Conservation (phyloP, 1,140 invertebrate species). For the Tetramorium parvispinum region DNA sequence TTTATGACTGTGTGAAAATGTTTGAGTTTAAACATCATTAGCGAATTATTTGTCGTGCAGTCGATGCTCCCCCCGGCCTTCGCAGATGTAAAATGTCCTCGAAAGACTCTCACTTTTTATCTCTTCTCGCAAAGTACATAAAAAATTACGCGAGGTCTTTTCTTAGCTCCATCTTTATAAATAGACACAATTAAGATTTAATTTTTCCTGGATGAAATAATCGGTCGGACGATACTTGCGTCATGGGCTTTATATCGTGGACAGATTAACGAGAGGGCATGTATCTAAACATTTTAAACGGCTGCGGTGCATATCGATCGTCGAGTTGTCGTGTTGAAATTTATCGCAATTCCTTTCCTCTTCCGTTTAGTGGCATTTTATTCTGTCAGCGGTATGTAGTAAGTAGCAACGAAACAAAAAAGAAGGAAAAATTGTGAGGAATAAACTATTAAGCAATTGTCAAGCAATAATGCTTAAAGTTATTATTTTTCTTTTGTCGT, state of each 20-base stretch:
- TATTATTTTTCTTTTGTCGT: neutral
- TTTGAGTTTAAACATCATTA: conserved; percentile 61
- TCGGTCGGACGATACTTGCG: neutral
- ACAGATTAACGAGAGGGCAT: conserved; percentile 35
- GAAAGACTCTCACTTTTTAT: neutral
- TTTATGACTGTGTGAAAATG: conserved; percentile 54
- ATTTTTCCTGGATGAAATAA: conserved; percentile 32
- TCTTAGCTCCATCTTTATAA: neutral
- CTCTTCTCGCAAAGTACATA: neutral
- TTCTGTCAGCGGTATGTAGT: conserved; percentile 7
- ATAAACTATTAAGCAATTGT: neutral
- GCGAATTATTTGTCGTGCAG: conserved; percentile 42
- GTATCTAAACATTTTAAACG: conserved; percentile 45
- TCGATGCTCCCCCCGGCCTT: conserved; percentile 39
- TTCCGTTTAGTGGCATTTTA: neutral
- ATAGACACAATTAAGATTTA: neutral
- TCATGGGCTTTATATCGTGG: neutral
- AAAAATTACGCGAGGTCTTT: neutral
- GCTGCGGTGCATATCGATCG: conserved; percentile 27
- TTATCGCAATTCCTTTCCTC: conserved; percentile 49
- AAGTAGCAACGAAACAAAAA: conserved; percentile 38
- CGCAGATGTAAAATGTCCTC: neutral
- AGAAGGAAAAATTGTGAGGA: neutral
- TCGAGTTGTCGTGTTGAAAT: conserved; percentile 37
- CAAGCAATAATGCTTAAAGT: conserved; percentile 23